Conservation (phyloP, 2,113 vertebrate species). For the Thryonomys swinderianus region DNA sequence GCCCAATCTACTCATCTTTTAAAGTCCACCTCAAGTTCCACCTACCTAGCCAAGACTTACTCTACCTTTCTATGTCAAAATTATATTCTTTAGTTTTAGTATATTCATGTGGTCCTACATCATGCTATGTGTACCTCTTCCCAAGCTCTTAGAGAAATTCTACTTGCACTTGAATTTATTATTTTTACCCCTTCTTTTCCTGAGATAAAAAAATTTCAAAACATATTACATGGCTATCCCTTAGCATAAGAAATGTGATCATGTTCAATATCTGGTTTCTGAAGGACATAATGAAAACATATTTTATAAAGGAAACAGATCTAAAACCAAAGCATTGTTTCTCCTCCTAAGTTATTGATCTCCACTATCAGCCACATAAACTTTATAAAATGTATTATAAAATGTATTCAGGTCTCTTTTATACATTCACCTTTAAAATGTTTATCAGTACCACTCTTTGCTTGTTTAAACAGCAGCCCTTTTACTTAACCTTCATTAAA, state of each 20-base stretch:
- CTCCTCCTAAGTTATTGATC: background rate
- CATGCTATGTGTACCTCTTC: background rate
- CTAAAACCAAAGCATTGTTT: background rate
- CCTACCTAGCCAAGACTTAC: background rate
- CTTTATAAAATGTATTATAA: background rate
- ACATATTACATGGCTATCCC: background rate
- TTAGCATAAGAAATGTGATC: background rate
- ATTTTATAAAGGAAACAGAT: background rate
- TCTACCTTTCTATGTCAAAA: background rate
- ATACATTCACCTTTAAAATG: background rate
- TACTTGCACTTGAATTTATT: background rate
- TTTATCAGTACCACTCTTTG: background rate
- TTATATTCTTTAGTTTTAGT: background rate
- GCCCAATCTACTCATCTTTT: background rate
- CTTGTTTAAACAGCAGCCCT: background rate
- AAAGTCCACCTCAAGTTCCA: background rate
- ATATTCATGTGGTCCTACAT: background rate
- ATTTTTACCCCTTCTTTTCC: background rate
- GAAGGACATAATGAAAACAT: background rate
- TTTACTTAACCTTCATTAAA: slow-evolving; percentile 15
- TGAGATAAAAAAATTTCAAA: background rate
- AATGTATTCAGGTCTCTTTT: background rate
- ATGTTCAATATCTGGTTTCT: background rate
- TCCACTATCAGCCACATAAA: background rate
- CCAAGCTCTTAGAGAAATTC: background rate